Evolutionary conservation across 2,113 vertebrate genomes (phyloP), one percentile per base, ranked within the genome.

Genomic region (Bucco capensis): DNA sequence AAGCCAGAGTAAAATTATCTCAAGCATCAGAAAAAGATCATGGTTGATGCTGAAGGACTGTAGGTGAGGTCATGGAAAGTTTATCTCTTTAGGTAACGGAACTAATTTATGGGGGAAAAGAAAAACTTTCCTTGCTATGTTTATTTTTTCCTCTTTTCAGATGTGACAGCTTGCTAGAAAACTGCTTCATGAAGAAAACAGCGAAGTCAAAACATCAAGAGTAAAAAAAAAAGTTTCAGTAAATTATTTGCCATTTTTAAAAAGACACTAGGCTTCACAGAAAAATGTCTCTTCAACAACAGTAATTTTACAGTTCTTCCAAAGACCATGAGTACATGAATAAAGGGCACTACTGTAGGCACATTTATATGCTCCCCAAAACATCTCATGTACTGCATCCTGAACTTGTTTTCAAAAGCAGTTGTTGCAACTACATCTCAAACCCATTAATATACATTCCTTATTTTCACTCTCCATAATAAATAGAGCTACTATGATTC

Each of bases 321-420:
- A 61, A 53, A 56, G 33, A 65, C 47, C 44, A 33, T 18, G 23
- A 16, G 6, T 6, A 37, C 0, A 0, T 3, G 10, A 91, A 37
- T 3, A 40, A 71, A 72, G 33, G 1, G 1, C 42, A 0, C 13
- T 15, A 35, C 50, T 9, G 2, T 7, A 46, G 64, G 54, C 22
- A 53, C 16, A 7, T 35, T 30, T 35, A 47, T 5, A 25, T 81
- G 56, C 4, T 44, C 38, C 12, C 0, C 0, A 19, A 67, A 83
- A 86, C 10, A 18, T 18, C 35, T 53, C 38, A 14, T 42, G 69
- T 65, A 57, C 49, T 47, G 31, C 1, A 1, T 17, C 30, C 33
- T 28, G 40, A 78, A 51, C 17, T 46, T 49, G 50, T 42, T 89
- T 67, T 27, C 47, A 77, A 60, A 64, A 5, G 25, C 53, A 69